Evolutionary conservation across 2,888 invertebrate species (phyloP).

Genomic region (Standfussiana lucernea): DNA sequence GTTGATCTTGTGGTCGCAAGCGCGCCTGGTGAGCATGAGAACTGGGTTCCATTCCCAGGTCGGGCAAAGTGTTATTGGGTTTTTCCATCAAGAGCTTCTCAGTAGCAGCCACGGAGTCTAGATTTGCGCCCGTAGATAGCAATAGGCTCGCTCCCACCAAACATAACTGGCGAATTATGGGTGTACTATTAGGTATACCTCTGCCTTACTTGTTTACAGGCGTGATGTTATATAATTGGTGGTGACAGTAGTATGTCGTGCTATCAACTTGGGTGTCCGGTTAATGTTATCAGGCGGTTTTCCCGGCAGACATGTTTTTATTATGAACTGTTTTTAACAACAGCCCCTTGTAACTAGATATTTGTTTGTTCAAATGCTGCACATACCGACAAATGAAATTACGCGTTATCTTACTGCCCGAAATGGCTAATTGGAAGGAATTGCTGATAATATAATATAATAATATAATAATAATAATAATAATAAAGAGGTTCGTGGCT

Average conservation of each 20-base stretch:
- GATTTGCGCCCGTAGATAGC: background rate
- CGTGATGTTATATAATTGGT: background rate
- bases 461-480: too few relatives aligned
- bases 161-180: background rate
- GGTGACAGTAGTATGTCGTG: background rate
- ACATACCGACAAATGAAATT: background rate
- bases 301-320: slow-evolving; percentile 1
- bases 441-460: too few relatives aligned
- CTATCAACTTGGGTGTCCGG: background rate
- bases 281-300: background rate
- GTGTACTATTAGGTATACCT: background rate
- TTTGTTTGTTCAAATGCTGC: background rate
- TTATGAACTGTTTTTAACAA: background rate
- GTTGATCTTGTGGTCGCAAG: background rate
- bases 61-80: background rate
- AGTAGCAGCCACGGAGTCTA: background rate
- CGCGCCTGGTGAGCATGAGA: background rate
- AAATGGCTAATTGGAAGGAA: too few relatives aligned
- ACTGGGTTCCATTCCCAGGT: too few relatives aligned
- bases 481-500: too few relatives aligned
- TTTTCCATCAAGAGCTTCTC: background rate
- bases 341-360: background rate
- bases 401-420: background rate
- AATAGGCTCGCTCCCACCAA: background rate
- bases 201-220: background rate